Base-by-base conservation (phyloP, 2,888 invertebrate genomes). In the Cerastis leucographa region DNA sequence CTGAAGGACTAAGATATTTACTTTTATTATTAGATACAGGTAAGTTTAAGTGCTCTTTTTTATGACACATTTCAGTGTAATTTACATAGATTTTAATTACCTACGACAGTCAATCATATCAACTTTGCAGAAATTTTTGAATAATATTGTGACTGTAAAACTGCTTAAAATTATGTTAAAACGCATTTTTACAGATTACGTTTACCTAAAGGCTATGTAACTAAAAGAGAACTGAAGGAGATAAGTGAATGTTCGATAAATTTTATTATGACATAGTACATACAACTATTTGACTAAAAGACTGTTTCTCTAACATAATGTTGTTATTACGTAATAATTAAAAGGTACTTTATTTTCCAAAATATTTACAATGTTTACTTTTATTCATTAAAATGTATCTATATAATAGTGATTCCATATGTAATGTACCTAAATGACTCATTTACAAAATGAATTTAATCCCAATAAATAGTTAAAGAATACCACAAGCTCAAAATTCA, bases 101-200 rank as follows among this genome's bases (percentile, higher is more conserved):
- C 79, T 84, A 84, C 69, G 69, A 79, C 73, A 83, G 69, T 74
- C 84, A 70, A 81, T 79, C 69, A 73, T 73, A 81, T 69, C 66
- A 79, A 84, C 80, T 70, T 81, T 69, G 46, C 46, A 78, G 78
- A 59, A 35, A 42, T 71, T 71, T 49, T 75, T 35, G 5, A 44
- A 46, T 70, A 68, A 61, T 65, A 68, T 78, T 78, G 56, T 65
- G 65, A 81, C 83, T 59, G 59, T 44, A 35, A 65, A 54, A 67
- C 56, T 64, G 46, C 54, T 49, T 64, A 67, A 7, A 56, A 44
- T 42, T 80, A 70, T 51, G n/a, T 82, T 61, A 25, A 81, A 70
- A 40, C n/a, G 46, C 29, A 54, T 51, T 70, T 77, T 59, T 62
- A 59, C 19, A 71, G 29, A 54, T 22, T 19, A 56, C 11, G n/a